Evolutionary conservation across 2,797 vertebrate species (phyloP).

Genomic region (Garrulus glandarius): DNA sequence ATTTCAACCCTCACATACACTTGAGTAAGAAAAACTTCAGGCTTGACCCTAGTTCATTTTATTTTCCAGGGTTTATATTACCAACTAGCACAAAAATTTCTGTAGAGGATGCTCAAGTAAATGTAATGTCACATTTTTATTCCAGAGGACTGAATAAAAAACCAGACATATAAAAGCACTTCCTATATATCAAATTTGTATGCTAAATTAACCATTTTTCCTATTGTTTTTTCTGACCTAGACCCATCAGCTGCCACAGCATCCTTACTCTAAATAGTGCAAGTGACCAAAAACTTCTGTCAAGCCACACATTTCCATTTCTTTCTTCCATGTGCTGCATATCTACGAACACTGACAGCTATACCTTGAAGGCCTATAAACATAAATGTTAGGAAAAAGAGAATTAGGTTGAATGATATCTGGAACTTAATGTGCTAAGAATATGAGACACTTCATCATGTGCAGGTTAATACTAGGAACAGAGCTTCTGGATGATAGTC

Average conservation of each 20-base stretch:
- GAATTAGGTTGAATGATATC: not conserved
- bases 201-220: not conserved
- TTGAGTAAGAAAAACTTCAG: not conserved
- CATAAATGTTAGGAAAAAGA: not conserved
- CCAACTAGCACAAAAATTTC: not conserved
- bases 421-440: not conserved
- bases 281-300: not conserved
- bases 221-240: not conserved
- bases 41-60: not conserved
- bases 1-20: not conserved
- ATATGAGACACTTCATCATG: constrained; percentile 17
- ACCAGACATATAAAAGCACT: not conserved
- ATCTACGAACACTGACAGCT: not conserved
- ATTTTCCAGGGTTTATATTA: not conserved
- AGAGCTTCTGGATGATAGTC: not conserved
- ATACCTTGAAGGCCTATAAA: not conserved
- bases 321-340: not conserved
- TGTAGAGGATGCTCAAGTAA: not conserved
- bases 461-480: not conserved
- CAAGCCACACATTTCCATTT: not conserved
- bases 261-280: not conserved
- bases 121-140: not conserved
- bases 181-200: not conserved
- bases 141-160: not conserved
- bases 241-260: not conserved